Evolutionary conservation across 2,797 vertebrate species (phyloP), one percentile per base, ranked within the genome.

Genomic region (Acanthis flammea): DNA sequence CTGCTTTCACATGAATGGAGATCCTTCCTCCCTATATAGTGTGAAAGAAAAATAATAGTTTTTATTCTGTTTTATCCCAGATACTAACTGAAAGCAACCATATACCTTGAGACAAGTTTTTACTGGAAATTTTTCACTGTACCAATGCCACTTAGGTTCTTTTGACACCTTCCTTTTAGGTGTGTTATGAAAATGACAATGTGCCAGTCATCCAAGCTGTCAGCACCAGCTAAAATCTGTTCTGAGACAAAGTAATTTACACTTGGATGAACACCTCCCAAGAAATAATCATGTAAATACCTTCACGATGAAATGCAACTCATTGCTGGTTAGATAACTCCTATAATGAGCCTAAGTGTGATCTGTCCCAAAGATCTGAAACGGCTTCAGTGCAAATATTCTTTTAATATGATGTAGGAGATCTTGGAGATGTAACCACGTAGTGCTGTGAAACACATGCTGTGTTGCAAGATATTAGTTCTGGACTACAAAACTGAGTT

Each of bases 161-260:
- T 97, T 97, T 97, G 97, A 96, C 98, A 98, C 97, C 95, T 97
- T 90, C 30, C 55, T 91, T 95, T 96, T 95, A 98, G 97, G 97
- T 98, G 97, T 98, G 97, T 97, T 98, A 97, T 96, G 97, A 96
- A 98, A 96, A 97, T 98, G 98, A 98, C 97, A 98, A 96, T 3
- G 97, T 98, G 97, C 97, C 97, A 98, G 98, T 98, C 98, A 98
- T 87, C 96, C 97, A 98, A 97, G 97, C 97, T 98, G 98, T 97
- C 41, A 4, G 95, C 25, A 95, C 82, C 94, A 92, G 78, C 93
- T 96, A 96, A 98, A 97, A 97, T 97, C 97, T 97, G 96, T 93
- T 98, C 94, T 70, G 90, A 97, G 92, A 92, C 94, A 96, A 82
- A 96, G 96, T 95, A 97, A 98, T 98, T 98, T 98, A 96, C 98